Conservation (phyloP, 2,113 vertebrate species). For the Rhombomys opimus region DNA sequence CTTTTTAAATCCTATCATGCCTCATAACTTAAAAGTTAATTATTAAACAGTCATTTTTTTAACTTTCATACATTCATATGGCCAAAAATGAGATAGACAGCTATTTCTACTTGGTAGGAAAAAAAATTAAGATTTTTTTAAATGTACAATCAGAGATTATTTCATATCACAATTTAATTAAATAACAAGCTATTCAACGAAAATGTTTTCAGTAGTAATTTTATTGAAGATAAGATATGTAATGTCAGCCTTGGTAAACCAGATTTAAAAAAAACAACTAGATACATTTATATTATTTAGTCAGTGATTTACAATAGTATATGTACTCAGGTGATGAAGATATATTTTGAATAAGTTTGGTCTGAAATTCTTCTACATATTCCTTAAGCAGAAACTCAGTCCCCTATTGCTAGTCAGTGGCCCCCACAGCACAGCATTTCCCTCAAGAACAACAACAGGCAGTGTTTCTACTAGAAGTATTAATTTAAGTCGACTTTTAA, state of each 20-base stretch:
- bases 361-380: not conserved
- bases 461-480: not conserved
- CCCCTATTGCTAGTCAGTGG: not conserved
- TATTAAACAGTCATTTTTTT: constrained; percentile 73
- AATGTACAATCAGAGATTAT: not conserved
- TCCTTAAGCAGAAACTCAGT: not conserved
- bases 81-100: not conserved
- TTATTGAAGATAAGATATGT: not conserved
- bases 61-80: constrained; percentile 68
- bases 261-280: not conserved
- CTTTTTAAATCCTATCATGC: constrained; percentile 74
- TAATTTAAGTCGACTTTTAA: not conserved
- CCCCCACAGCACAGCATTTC: not conserved
- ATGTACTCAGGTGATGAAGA: not conserved
- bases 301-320: not conserved
- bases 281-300: not conserved
- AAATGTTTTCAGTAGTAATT: constrained; percentile 21
- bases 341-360: not conserved
- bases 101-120: constrained; percentile 3
- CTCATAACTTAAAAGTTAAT: constrained; percentile 82
- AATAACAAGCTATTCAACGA: not conserved
- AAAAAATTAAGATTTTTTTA: not conserved
- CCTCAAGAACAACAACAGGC: not conserved
- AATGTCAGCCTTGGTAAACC: not conserved
- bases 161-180: not conserved